Conservation (phyloP, 2,888 invertebrate genomes). For the Neoscelio sp. region DNA sequence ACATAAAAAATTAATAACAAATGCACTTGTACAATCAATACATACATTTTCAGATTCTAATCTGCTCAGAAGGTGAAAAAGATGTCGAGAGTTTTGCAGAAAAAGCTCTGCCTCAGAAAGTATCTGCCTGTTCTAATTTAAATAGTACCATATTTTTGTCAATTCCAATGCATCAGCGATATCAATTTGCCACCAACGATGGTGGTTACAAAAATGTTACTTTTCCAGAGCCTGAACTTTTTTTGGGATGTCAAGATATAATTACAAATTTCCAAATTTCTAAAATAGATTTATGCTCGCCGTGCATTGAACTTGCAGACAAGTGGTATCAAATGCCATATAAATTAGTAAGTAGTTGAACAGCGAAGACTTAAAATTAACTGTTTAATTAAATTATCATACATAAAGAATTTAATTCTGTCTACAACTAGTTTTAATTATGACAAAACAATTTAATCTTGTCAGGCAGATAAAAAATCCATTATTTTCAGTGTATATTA, state of each 20-base stretch:
- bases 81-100: constrained; percentile 80
- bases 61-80: constrained; percentile 78
- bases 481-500: no score
- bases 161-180: constrained; percentile 79
- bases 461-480: no score
- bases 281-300: constrained; percentile 76
- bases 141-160: constrained; percentile 63
- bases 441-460: no score
- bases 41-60: constrained; percentile 71
- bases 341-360: constrained; percentile 70
- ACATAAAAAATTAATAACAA: constrained; percentile 1
- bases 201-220: constrained; percentile 71
- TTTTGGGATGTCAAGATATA: constrained; percentile 77
- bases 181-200: constrained; percentile 72
- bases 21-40: background rate
- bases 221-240: constrained; percentile 73
- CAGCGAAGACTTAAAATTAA: no score
- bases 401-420: background rate
- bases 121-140: constrained; percentile 75
- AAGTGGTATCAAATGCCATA: constrained; percentile 79
- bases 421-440: background rate
- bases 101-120: constrained; percentile 75
- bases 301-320: constrained; percentile 72
- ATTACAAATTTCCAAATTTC: constrained; percentile 76
- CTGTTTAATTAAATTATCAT: background rate